Base-by-base conservation (phyloP, 2,797 vertebrate genomes). In the Australoheros facetus region DNA sequence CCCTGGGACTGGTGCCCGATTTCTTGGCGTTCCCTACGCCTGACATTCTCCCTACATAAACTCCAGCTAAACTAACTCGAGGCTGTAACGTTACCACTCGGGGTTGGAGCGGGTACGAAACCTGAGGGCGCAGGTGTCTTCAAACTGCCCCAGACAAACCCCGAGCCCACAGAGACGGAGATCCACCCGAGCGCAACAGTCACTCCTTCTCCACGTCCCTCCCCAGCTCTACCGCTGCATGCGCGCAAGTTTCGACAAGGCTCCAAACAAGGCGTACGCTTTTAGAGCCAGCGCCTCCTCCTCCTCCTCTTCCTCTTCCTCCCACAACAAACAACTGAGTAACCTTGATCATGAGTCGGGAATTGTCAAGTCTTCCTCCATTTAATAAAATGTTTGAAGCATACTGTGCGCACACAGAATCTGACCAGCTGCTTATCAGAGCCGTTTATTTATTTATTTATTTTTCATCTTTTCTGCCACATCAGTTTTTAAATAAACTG, bases 21-120 rank as follows among this genome's bases (percentile, higher is more conserved):
- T 88, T 83, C 88, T 92, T 95, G 21, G 80, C 86, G 79, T 88
- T 93, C 37, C 93, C 91, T 8, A 94, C 92, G 53, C 93, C 91
- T 10, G 94, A 87, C 94, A 96, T 96, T 3, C 9, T 39, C 42
- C 16, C 42, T n/a, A 69, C 64, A 59, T 54, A 57, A 37, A 32
- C 62, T 48, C 62, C 42, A 69, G 23, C 42, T 26, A 72, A 17
- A 42, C 16, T 17, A 32, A 53, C 56, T 48, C 3, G 16, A 32
- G 42, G 8, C 30, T 51, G 28, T 10, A 48, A 48, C 72, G 32
- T 48, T n/a, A 17, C 55, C 7, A 9, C 26, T 17, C 37, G 48
- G 70, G 37, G 11, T 8, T 0, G 58, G 60, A 56, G 71, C 26
- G 48, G 16, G 6, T 19, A 6, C 30, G 21, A 3, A 21, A 58